Evolutionary conservation across 2,113 vertebrate genomes (phyloP).

Genomic region (Oxygymnocypris stewartii): DNA sequence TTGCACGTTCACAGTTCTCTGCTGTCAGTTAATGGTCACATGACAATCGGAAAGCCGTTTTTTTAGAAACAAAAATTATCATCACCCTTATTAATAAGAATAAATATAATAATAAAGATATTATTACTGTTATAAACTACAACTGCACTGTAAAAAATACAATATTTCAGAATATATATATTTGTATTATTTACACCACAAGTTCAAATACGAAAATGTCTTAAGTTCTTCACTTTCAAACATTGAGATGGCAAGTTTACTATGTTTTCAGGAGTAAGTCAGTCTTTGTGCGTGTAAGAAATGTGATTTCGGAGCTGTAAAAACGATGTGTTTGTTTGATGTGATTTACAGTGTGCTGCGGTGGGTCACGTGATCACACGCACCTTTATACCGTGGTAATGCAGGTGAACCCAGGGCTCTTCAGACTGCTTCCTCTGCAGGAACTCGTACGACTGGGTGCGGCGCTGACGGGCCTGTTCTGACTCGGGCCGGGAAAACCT

Average conservation of each 20-base stretch:
- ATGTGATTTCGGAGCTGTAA: neutral
- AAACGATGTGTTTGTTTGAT: neutral
- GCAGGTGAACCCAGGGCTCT: slow-evolving; percentile 92
- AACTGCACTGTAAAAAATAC: neutral
- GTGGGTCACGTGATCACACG: slow-evolving; percentile 13
- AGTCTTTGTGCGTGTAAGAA: too few relatives aligned
- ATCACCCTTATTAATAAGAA: neutral
- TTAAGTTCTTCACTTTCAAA: too few relatives aligned
- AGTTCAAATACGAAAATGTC: too few relatives aligned
- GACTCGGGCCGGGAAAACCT: slow-evolving; percentile 93
- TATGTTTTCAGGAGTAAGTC: neutral
- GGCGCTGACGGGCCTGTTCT: slow-evolving; percentile 91
- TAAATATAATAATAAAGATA: neutral
- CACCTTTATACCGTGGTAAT: slow-evolving; percentile 86
- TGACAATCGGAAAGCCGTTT: too few relatives aligned
- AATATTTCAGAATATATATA: neutral
- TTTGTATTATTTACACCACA: neutral
- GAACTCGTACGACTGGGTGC: slow-evolving; percentile 94
- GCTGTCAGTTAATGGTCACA: too few relatives aligned
- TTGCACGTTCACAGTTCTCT: too few relatives aligned
- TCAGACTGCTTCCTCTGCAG: slow-evolving; percentile 97
- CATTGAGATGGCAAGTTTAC: neutral
- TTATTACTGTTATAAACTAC: neutral
- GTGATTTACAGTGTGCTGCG: neutral
- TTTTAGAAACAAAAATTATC: neutral